Evolutionary conservation across 1,140 invertebrate genomes (phyloP), one percentile per base, ranked within the genome.

Genomic region (Oryzaephilus surinamensis): DNA sequence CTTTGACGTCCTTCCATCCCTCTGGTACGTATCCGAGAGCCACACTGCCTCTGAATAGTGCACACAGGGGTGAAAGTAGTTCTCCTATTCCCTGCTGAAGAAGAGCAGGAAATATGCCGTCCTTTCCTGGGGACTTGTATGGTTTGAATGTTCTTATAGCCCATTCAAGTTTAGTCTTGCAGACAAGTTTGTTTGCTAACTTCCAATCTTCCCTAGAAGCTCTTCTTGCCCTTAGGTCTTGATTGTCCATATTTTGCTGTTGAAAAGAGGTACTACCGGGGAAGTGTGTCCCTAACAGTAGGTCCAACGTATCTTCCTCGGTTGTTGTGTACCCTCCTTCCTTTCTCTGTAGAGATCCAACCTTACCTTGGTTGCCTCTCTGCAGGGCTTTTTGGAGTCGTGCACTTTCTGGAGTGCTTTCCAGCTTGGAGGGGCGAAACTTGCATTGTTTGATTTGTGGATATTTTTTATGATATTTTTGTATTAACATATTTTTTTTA

Each of bases 81-180:
- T 15, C 14, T 14, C 46, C 41, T 17, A 14, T 7, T 6, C 43
- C 32, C 29, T 41, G 32, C 27, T 50, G 41, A 7, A 53, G 16
- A 1, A 51, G 27, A 0, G 16, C 42, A 1, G 44, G 49, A 32
- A 28, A 45, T 4, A 53, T 42, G 1, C 46, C 43, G 20, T 55
- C 53, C 7, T 27, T 15, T 2, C 46, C 45, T 12, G 44, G 38
- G 24, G 44, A 24, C 24, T 54, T 41, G 41, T 43, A 50, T 7
- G 46, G 44, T 7, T 38, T 33, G 30, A 54, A 54, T 19, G 38
- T 31, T 14, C 34, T 36, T 6, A 49, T 33, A 6, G 49, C 43
- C 43, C 43, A 51, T 40, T 38, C 14, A 1, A 47, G 16, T 12
- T 18, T 47, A 7, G 30, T 33, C 7, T 34, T 21, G n/a, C 24